Conservation (phyloP, 2,797 vertebrate species). For the Ctenosaura bakeri region DNA sequence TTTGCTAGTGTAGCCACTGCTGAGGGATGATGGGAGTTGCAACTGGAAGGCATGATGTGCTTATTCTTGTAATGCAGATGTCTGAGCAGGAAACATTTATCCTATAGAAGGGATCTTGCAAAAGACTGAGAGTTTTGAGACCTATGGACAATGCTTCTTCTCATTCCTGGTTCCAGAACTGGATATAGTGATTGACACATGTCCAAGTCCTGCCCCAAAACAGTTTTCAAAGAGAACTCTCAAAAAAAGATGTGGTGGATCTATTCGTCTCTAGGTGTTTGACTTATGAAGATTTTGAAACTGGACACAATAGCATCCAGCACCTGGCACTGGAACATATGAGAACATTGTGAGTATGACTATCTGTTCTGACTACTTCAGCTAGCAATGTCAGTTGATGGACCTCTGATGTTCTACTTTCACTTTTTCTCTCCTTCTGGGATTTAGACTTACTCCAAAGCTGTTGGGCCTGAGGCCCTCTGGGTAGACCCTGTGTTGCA, state of each 20-base stretch:
- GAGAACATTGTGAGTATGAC: neutral
- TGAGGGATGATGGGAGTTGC: too few relatives aligned
- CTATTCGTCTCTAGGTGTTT: neutral
- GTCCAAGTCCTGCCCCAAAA: neutral
- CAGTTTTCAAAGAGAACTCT: neutral
- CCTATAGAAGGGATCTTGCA: neutral
- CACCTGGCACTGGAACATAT: neutral
- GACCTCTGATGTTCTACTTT: neutral
- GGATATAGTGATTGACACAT: neutral
- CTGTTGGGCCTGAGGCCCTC: too few relatives aligned
- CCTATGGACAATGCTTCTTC: neutral
- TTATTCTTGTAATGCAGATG: neutral
- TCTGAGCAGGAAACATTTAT: neutral
- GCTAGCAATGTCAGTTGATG: neutral
- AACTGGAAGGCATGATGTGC: too few relatives aligned
- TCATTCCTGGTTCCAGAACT: neutral
- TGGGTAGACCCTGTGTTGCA: too few relatives aligned
- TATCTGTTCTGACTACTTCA: neutral
- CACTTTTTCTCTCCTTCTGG: neutral
- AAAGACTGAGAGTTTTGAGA: neutral
- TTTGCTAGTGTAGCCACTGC: too few relatives aligned
- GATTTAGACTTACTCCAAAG: neutral
- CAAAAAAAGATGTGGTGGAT: neutral
- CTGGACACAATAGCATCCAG: neutral
- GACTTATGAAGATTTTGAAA: neutral